Evolutionary conservation across 2,797 vertebrate genomes (phyloP).

Genomic region (Gadopsis bispinosus): DNA sequence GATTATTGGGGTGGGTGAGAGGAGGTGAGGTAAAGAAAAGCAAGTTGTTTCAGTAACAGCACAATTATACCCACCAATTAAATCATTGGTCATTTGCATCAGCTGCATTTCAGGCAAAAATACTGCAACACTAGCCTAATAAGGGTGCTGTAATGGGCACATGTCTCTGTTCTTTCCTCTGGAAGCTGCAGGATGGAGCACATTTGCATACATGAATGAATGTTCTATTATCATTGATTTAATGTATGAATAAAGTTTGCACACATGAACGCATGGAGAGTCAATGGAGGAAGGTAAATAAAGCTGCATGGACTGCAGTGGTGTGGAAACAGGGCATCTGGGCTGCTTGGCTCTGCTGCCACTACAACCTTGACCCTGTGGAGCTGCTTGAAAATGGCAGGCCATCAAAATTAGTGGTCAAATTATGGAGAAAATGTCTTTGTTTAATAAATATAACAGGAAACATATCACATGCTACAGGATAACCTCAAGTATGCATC

Average conservation of each 20-base stretch:
- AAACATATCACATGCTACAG: background rate
- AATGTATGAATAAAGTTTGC: background rate
- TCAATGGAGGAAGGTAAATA: background rate
- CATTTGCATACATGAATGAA: constrained; percentile 24
- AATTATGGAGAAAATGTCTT: background rate
- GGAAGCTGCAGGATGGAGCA: constrained; percentile 31
- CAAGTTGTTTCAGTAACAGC: constrained; percentile 20
- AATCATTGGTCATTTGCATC: background rate
- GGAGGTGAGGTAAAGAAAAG: constrained; percentile 11
- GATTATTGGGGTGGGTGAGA: background rate
- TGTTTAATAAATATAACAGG: too few species aligned
- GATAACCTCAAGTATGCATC: background rate
- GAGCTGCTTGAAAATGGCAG: background rate
- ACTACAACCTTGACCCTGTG: background rate
- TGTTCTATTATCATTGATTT: background rate
- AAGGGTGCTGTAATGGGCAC: background rate
- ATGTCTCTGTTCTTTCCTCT: background rate
- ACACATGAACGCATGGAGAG: background rate
- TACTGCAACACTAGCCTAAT: background rate
- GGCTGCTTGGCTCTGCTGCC: background rate
- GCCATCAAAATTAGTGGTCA: background rate
- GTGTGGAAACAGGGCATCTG: background rate
- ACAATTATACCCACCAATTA: background rate
- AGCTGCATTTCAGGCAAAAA: background rate
- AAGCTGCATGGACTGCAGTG: background rate